Evolutionary conservation across 2,888 invertebrate genomes (phyloP).

Genomic region (Dolichomitus sp.): DNA sequence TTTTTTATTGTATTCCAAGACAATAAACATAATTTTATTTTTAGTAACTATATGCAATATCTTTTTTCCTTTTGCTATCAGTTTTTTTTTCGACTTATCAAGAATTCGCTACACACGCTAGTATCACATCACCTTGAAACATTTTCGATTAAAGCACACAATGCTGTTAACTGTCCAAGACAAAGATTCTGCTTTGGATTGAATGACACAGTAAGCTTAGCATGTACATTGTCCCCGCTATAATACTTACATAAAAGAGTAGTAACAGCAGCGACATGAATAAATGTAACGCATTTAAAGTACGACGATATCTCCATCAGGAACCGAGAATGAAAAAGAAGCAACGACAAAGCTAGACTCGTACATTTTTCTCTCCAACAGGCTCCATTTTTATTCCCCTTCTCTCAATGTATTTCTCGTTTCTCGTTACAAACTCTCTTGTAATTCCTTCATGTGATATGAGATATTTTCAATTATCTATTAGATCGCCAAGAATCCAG

Average conservation of each 20-base stretch:
- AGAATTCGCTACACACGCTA: too few species aligned
- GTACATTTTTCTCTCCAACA: not conserved
- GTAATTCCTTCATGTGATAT: constrained; percentile 6
- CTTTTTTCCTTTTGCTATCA: too few species aligned
- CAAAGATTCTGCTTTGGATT: not conserved
- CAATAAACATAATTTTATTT: too few species aligned
- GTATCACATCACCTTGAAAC: too few species aligned
- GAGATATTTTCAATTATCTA: constrained; percentile 32
- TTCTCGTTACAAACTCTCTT: not conserved
- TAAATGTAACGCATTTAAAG: constrained; percentile 26
- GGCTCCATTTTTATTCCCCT: not conserved
- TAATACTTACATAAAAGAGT: not conserved
- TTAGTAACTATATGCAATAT: too few species aligned
- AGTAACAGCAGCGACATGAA: not conserved
- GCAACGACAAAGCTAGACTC: not conserved
- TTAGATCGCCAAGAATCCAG: not conserved
- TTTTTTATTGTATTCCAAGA: too few species aligned
- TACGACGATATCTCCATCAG: not conserved
- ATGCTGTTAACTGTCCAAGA: too few species aligned
- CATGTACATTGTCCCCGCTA: not conserved
- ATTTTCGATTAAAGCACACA: too few species aligned
- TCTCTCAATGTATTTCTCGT: not conserved
- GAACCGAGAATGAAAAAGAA: not conserved
- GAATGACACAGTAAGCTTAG: not conserved
- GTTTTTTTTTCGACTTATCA: too few species aligned